Evolutionary conservation across 2,113 vertebrate genomes (phyloP).

Genomic region (Erythrocercus mccallii): DNA sequence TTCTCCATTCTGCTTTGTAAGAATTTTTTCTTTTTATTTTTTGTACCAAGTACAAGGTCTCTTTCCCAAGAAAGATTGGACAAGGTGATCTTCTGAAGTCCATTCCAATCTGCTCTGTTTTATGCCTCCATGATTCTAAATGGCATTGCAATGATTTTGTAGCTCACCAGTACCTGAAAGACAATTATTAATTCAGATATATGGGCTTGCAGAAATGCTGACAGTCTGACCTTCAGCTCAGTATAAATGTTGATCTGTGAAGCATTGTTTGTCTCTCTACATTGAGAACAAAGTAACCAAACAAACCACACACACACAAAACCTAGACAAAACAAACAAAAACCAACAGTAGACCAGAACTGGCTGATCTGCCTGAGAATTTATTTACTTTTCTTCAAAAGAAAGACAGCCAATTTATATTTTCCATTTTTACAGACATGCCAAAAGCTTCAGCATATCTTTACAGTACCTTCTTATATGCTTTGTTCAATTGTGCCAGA

Average conservation of each 20-base stretch:
- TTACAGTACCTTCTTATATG: not conserved
- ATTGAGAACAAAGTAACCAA: not conserved
- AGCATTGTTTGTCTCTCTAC: not conserved
- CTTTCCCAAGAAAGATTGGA: not conserved
- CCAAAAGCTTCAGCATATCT: not conserved
- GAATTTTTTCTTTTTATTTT: not conserved
- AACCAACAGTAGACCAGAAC: not conserved
- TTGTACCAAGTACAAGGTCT: not conserved
- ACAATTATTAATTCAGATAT: constrained; percentile 34
- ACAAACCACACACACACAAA: not conserved
- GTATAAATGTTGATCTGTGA: constrained; percentile 40
- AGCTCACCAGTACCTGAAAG: constrained; percentile 1
- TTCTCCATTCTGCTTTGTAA: not conserved
- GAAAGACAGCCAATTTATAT: not conserved
- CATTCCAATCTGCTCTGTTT: not conserved
- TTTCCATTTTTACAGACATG: not conserved
- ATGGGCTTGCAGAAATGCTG: constrained; percentile 17
- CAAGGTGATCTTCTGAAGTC: not conserved
- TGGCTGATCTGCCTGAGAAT: not conserved
- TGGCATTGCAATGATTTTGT: not conserved
- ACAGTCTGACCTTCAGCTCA: constrained; percentile 50
- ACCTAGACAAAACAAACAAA: not conserved
- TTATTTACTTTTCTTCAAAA: not conserved
- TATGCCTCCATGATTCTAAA: not conserved
- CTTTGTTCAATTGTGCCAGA: not conserved